Conservation (phyloP, 2,888 invertebrate species). For the Synergus laeviventris region DNA sequence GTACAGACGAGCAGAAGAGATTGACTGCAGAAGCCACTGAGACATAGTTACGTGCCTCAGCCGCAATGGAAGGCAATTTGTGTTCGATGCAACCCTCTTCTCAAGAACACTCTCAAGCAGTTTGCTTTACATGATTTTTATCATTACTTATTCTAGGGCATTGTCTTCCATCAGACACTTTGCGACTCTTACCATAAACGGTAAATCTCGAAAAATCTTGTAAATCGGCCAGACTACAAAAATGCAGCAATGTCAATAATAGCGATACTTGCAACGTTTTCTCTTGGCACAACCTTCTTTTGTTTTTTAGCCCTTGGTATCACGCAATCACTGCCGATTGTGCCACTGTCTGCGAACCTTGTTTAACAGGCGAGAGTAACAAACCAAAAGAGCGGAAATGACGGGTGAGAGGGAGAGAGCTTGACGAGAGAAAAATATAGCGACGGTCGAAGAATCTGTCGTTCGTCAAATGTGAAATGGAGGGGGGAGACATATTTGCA, state of each 20-base stretch:
- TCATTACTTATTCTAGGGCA: neutral
- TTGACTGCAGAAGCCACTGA: neutral
- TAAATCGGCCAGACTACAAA: neutral
- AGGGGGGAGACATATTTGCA: neutral
- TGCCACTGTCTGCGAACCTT: constrained; percentile 21
- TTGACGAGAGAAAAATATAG: constrained; percentile 8
- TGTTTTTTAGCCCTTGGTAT: constrained; percentile 16
- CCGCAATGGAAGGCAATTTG: constrained; percentile 15
- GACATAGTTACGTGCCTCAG: constrained; percentile 4
- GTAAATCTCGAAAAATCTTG: too few relatives aligned
- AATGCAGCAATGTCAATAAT: constrained; percentile 22
- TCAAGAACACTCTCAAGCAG: neutral
- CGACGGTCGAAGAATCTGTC: constrained; percentile 13
- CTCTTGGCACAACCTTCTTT: constrained; percentile 16
- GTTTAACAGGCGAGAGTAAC: constrained; percentile 39
- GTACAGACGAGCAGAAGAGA: neutral
- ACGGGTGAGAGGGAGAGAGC: constrained; percentile 35
- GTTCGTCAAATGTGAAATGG: neutral
- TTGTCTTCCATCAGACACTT: too few relatives aligned
- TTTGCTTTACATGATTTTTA: neutral
- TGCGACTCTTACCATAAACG: too few relatives aligned
- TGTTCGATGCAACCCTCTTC: neutral
- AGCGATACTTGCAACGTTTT: neutral
- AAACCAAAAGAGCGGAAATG: constrained; percentile 43
- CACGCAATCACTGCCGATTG: constrained; percentile 29